These are phyloP conservation scores for Gryllus bimaculatus DNA, from an alignment of 1,140 invertebrate genomes.

Conservation along the genomic window DNA sequence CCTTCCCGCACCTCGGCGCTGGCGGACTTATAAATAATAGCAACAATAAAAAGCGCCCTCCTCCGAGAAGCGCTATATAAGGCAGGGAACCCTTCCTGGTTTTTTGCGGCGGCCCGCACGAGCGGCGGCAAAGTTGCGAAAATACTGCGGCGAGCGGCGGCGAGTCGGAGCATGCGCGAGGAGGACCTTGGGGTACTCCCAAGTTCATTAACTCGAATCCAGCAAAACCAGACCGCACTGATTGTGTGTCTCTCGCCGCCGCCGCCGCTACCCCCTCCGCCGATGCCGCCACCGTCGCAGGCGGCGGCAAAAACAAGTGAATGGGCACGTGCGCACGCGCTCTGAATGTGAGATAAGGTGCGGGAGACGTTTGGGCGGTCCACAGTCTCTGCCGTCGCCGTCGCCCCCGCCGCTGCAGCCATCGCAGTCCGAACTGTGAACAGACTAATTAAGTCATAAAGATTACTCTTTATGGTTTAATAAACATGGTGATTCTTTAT, in stretches of 20 bases:
- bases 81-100: too few species aligned
- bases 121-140: too few species aligned
- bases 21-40: background rate
- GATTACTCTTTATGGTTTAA: constrained; percentile 2
- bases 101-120: too few species aligned
- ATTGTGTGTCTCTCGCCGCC: background rate
- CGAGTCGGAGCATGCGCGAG: too few species aligned
- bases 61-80: too few species aligned
- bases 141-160: too few species aligned
- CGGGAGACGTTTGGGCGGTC: background rate
- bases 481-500: background rate
- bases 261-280: too few species aligned
- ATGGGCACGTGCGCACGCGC: background rate
- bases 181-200: too few species aligned
- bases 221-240: background rate
- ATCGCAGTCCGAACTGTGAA: background rate
- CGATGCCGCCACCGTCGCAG: too few species aligned
- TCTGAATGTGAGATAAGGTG: background rate
- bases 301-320: background rate
- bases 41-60: background rate
- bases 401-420: too few species aligned
- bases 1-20: background rate
- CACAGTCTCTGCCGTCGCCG: background rate
- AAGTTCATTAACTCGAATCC: background rate
- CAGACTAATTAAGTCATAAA: background rate